Evolutionary conservation across 2,888 invertebrate genomes (phyloP).

Genomic region (Psylliodes chrysocephalus): DNA sequence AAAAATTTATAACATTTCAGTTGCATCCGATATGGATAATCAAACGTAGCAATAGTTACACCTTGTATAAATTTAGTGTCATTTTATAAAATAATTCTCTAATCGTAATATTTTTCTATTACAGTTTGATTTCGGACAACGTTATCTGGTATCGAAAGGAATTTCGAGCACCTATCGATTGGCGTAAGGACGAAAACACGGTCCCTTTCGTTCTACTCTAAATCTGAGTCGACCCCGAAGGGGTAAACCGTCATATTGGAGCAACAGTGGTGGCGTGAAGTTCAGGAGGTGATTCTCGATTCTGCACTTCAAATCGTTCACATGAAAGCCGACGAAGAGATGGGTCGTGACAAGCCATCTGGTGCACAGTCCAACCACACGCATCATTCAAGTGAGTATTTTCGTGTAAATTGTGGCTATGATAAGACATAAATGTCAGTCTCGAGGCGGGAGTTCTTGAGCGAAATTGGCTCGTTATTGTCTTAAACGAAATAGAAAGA

Average conservation of each 20-base stretch:
- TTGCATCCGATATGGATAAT: no score
- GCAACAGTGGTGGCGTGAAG: conserved; percentile 24
- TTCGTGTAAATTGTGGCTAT: neutral
- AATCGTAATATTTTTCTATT: neutral
- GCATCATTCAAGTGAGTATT: conserved; percentile 56
- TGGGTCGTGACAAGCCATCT: conserved; percentile 54
- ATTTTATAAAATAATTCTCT: no score
- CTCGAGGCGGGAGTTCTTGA: neutral
- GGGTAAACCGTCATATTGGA: conserved; percentile 29
- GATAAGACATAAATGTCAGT: neutral
- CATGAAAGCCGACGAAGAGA: conserved; percentile 58
- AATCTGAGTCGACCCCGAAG: conserved; percentile 16
- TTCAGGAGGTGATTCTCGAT: conserved; percentile 24
- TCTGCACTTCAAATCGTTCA: conserved; percentile 17
- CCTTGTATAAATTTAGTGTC: no score
- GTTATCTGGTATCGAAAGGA: neutral
- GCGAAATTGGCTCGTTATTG: neutral
- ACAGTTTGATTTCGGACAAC: neutral
- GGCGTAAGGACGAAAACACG: neutral
- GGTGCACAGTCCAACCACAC: conserved; percentile 54
- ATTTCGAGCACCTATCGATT: conserved; percentile 14
- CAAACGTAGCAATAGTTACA: no score
- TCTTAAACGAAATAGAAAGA: neutral
- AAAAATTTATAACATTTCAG: no score
- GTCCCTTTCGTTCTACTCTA: neutral